Conservation (phyloP, 2,888 invertebrate species). For the Pantelozetes paolii region DNA sequence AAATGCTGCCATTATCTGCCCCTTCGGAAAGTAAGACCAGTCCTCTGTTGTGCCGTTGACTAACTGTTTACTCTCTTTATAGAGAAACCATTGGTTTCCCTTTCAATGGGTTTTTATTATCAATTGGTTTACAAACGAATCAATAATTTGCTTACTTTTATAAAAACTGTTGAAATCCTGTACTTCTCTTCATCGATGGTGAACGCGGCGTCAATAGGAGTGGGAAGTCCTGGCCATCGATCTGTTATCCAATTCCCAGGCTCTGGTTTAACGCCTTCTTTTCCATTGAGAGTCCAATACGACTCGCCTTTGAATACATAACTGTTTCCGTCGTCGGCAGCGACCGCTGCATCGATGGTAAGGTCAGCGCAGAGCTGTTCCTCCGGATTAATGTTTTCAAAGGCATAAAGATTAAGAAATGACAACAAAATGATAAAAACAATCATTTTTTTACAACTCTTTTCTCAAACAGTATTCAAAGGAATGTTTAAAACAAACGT, state of each 20-base stretch:
- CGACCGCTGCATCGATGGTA: background rate
- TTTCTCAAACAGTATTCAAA: too few relatives aligned
- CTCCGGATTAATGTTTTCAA: conserved; percentile 5
- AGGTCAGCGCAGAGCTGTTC: background rate
- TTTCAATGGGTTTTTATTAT: background rate
- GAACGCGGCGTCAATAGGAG: conserved; percentile 17
- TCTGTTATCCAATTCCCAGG: background rate
- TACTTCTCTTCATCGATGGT: background rate
- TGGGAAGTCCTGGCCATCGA: background rate
- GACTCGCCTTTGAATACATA: background rate
- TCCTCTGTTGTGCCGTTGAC: background rate
- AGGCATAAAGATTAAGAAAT: too few relatives aligned
- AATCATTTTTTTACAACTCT: too few relatives aligned
- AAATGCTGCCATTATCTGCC: background rate
- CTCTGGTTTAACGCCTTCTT: background rate
- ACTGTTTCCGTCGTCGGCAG: background rate
- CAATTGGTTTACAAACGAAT: background rate
- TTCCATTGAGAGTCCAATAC: background rate
- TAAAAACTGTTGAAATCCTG: background rate
- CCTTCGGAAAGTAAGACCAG: background rate
- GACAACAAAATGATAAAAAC: too few relatives aligned
- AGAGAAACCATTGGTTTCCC: background rate
- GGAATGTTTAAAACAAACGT: too few relatives aligned
- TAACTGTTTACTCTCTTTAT: background rate
- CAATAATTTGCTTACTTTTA: background rate